A percentile compares a stretch with the other conserved stretches of the same genome.
phyloP scores from a whole-genome alignment of 2,888 invertebrate species.

The Euzophera pinguis region DNA sequence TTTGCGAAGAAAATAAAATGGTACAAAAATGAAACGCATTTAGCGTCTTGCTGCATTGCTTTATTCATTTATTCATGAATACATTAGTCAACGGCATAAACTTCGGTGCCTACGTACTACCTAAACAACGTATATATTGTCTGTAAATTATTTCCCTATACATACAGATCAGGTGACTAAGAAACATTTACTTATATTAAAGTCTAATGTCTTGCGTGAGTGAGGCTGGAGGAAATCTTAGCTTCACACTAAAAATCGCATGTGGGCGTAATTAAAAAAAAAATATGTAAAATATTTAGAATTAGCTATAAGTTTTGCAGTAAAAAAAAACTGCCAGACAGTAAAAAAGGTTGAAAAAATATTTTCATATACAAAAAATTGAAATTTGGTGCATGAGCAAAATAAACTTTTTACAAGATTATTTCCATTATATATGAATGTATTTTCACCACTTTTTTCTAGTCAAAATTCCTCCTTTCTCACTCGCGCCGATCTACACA shows the following conservation, averaged over 20 bases:
- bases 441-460: too few relatives aligned
- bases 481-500: not conserved
- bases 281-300: too few relatives aligned
- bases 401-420: too few relatives aligned
- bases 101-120: conserved; percentile 76
- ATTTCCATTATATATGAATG: too few relatives aligned
- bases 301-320: too few relatives aligned
- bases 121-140: conserved; percentile 77
- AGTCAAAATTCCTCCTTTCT: not conserved
- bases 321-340: too few relatives aligned
- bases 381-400: too few relatives aligned
- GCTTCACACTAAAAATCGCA: too few relatives aligned
- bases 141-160: conserved; percentile 66
- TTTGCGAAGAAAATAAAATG: not conserved
- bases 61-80: conserved; percentile 74
- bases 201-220: conserved; percentile 28
- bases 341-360: too few relatives aligned
- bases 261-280: too few relatives aligned
- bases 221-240: not conserved
- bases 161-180: conserved; percentile 60
- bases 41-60: conserved; percentile 54
- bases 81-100: conserved; percentile 76
- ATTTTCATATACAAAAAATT: too few relatives aligned
- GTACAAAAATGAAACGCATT: conserved; percentile 19
- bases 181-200: conserved; percentile 46